These are phyloP conservation scores for Trypoxylus dichotomus DNA, from an alignment of 1,140 invertebrate species.

Conservation along the genomic window DNA sequence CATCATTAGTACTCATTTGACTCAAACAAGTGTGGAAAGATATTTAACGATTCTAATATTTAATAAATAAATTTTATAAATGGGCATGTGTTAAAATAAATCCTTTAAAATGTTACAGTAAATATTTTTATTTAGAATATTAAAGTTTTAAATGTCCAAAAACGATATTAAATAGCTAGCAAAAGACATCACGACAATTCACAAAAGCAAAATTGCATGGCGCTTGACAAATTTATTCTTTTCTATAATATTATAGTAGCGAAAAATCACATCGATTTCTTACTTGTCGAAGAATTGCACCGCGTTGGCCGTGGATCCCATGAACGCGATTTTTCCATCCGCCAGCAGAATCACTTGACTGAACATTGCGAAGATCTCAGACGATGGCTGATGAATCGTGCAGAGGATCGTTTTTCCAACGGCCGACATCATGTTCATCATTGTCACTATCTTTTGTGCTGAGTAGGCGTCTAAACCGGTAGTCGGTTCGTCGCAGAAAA, in stretches of 20 bases:
- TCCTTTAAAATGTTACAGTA: no score
- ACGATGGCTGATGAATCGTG: slow-evolving; percentile 97
- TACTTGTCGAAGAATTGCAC: slow-evolving; percentile 79
- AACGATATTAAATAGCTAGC: no score
- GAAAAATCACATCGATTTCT: slow-evolving; percentile 19
- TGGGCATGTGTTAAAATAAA: no score
- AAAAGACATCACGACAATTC: no score
- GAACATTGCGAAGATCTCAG: slow-evolving; percentile 87
- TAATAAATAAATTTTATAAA: no score
- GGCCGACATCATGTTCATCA: slow-evolving; percentile 67
- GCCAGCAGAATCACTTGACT: slow-evolving; percentile 83
- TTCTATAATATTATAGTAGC: not conserved
- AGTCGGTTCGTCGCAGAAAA: slow-evolving; percentile 97
- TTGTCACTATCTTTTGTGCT: slow-evolving; percentile 81
- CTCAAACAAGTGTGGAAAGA: no score
- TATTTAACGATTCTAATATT: no score
- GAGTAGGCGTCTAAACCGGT: slow-evolving; percentile 92
- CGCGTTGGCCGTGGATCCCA: slow-evolving; percentile 74
- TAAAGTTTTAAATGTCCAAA: no score
- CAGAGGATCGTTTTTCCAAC: slow-evolving; percentile 86
- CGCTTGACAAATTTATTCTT: no score
- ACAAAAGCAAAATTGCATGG: no score
- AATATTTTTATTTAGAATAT: no score
- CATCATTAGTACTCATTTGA: no score
- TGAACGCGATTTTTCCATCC: slow-evolving; percentile 87